Base-by-base conservation (phyloP, 2,888 invertebrate species). In the Tetramorium bicarinatum region DNA sequence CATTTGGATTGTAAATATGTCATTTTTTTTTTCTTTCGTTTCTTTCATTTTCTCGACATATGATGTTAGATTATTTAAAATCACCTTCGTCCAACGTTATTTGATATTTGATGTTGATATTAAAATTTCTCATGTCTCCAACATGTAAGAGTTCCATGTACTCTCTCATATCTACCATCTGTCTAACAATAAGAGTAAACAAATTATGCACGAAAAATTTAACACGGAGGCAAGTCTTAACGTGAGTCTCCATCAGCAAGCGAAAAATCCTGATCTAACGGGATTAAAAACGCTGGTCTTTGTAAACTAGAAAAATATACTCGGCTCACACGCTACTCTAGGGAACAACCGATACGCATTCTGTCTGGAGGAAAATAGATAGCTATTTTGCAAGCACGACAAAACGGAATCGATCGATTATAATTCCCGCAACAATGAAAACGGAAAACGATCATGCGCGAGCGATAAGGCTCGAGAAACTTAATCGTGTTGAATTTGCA, bases 291-390 rank as follows among this genome's bases (percentile, higher is more conserved):
- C 41, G 4, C n/a, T 21, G 75, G 2, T 67, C 34, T 47, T 38
- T 8, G n/a, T 49, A 66, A 76, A 76, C 47, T 76, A 76, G 67
- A 76, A 76, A 76, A 76, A 76, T 76, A 76, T 76, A 76, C 21
- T 76, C 38, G 21, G 1, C 29, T 47, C 67, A 75, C 38, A 38
- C 38, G 7, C 4, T 67, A 47, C 49, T 67, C 67, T 38, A 67
- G n/a, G n/a, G 15, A 21, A 44, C 9, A 74, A 74, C 13, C 41
- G 41, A 74, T 74, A 38, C 34, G 21, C 54, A 21, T 34, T 47
- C 66, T 75, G 21, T 67, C 18, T 66, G 29, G 18, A 67, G 47
- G 25, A 67, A 67, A 67, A 76, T 49, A 49, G 15, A 15, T 76
- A 49, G 9, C 15, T 47, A 62, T 29, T 44, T 25, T 66, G 47